These are phyloP conservation scores for Ailuropoda melanoleuca DNA, from an alignment of 2,113 vertebrate genomes.

Conservation along the genomic window DNA sequence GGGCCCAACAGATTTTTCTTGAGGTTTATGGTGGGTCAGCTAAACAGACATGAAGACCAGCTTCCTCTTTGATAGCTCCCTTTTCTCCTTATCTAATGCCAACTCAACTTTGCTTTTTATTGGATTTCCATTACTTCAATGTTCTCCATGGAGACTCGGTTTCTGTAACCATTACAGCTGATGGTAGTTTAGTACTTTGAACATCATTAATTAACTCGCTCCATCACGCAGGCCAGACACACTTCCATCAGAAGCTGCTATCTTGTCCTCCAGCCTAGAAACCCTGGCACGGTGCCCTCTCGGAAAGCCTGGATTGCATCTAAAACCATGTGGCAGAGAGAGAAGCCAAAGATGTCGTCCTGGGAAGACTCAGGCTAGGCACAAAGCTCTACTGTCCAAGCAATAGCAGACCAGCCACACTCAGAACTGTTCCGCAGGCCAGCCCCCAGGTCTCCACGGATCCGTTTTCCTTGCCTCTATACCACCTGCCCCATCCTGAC, in stretches of 20 bases:
- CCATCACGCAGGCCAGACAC: conserved; percentile 13
- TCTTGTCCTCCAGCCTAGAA: conserved; percentile 57
- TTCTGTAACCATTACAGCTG: conserved; percentile 53
- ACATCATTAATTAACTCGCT: conserved; percentile 58
- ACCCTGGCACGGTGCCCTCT: not conserved
- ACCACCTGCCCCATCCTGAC: not conserved
- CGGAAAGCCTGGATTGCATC: conserved; percentile 22
- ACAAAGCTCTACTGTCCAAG: not conserved
- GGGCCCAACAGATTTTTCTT: conserved; percentile 48
- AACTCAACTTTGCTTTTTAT: conserved; percentile 67
- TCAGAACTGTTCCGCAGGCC: not conserved
- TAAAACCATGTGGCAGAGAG: conserved; percentile 54
- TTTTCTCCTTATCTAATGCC: conserved; percentile 54
- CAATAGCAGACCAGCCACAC: not conserved
- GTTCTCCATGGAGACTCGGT: conserved; percentile 14
- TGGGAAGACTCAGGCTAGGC: not conserved
- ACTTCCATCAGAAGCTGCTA: conserved; percentile 63
- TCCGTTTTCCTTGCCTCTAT: not conserved
- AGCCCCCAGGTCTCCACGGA: not conserved
- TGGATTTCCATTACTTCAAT: conserved; percentile 70
- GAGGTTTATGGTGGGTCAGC: conserved; percentile 52
- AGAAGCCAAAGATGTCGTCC: not conserved
- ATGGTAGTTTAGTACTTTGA: conserved; percentile 62
- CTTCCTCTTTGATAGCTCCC: conserved; percentile 55
- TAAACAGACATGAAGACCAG: conserved; percentile 37